Conservation (phyloP, 1,140 invertebrate genomes). For the Temnothorax nylanderi region DNA sequence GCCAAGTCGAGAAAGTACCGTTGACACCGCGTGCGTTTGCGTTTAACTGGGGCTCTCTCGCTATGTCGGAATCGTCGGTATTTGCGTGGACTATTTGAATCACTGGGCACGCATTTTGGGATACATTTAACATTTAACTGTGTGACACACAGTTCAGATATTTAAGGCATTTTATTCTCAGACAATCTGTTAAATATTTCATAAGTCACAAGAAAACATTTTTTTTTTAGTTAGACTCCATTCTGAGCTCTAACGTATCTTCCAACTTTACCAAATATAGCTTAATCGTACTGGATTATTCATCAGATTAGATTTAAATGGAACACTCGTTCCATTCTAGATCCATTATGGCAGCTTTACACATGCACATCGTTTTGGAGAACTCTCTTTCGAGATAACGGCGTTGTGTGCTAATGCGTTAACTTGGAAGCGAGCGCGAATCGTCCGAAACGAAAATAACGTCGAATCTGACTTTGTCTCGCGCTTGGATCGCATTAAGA, state of each 20-base stretch:
- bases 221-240: not conserved
- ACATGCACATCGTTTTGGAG: not conserved
- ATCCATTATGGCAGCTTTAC: not conserved
- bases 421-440: slow-evolving; percentile 20
- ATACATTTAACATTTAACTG: too few species aligned
- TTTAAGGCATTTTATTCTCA: not conserved
- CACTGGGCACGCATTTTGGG: slow-evolving; percentile 1
- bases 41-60: not conserved
- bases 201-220: not conserved
- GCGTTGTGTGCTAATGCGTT: slow-evolving; percentile 42
- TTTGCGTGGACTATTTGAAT: not conserved
- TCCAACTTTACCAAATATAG: not conserved
- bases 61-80: not conserved
- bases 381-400: slow-evolving; percentile 16
- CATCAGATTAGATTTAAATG: slow-evolving; percentile 15
- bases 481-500: slow-evolving; percentile 63
- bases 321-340: slow-evolving; percentile 2
- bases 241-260: not conserved
- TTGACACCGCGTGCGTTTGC: not conserved
- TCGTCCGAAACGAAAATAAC: slow-evolving; percentile 52
- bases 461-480: not conserved
- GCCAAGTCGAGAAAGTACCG: slow-evolving; percentile 36
- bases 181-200: not conserved
- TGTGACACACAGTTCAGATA: not conserved
- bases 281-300: slow-evolving; percentile 17